Evolutionary conservation across 2,113 vertebrate species (phyloP).

Genomic region (Puffinus mauretanicus): DNA sequence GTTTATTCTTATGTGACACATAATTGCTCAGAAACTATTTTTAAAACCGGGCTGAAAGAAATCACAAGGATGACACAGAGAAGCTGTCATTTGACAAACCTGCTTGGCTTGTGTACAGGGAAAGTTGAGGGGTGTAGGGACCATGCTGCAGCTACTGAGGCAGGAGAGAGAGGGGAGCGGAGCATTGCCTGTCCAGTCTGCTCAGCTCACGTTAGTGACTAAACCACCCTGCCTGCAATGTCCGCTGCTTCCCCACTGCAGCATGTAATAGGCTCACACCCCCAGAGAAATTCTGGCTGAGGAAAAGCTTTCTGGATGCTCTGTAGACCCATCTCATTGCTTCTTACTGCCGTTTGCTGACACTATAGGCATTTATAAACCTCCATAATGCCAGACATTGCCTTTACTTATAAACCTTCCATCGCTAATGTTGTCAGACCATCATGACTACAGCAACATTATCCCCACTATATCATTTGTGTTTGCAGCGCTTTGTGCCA

Average conservation of each 20-base stretch:
- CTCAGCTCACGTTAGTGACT: background rate
- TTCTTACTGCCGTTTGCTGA: background rate
- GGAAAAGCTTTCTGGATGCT: background rate
- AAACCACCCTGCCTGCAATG: background rate
- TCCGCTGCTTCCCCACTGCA: background rate
- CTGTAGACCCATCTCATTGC: background rate
- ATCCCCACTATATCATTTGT: background rate
- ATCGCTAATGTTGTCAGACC: background rate
- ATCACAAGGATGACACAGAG: background rate
- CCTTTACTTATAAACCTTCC: background rate
- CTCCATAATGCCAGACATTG: background rate
- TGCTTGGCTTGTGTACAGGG: background rate
- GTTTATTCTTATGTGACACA: conserved; percentile 33
- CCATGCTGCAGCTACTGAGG: background rate
- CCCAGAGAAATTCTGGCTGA: background rate
- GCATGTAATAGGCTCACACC: background rate
- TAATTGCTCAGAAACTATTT: conserved; percentile 41
- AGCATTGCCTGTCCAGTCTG: background rate
- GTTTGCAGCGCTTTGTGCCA: background rate
- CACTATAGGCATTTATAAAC: background rate
- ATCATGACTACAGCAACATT: background rate
- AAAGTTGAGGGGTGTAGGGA: background rate
- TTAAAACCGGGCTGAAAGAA: conserved; percentile 11
- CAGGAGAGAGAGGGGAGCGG: background rate
- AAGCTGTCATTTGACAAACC: background rate